Percentiles rank a stretch among this genome's conserved stretches.
These are phyloP conservation scores for Elymnias hypermnestra DNA, from an alignment of 1,140 invertebrate species.

Conservation along the genomic window DNA sequence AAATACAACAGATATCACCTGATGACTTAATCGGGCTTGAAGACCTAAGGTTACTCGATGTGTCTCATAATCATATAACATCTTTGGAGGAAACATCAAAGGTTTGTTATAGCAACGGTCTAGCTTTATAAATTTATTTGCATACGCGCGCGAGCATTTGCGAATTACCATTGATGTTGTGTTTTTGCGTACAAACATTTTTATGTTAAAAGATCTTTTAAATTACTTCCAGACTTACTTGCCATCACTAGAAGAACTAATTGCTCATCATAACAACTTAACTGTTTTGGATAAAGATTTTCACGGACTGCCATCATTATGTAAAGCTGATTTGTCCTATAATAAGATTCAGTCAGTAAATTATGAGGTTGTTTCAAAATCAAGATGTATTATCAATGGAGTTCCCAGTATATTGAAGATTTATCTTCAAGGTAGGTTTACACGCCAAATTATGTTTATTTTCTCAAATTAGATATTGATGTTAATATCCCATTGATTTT, in stretches of 20 bases:
- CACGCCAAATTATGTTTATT: background rate
- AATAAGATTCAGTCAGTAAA: slow-evolving; percentile 84
- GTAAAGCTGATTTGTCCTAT: slow-evolving; percentile 84
- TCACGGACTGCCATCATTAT: slow-evolving; percentile 85
- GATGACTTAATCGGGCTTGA: slow-evolving; percentile 86
- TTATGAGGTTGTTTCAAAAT: slow-evolving; percentile 85
- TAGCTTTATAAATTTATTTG: background rate
- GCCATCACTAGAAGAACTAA: slow-evolving; percentile 83
- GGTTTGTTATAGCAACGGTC: slow-evolving; percentile 71
- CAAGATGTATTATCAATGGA: slow-evolving; percentile 84
- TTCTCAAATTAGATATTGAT: background rate
- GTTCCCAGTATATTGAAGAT: slow-evolving; percentile 85
- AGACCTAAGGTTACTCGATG: slow-evolving; percentile 82
- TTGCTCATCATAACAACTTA: slow-evolving; percentile 84
- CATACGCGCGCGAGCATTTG: slow-evolving; percentile 28
- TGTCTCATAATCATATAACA: slow-evolving; percentile 85
- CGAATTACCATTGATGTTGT: slow-evolving; percentile 17
- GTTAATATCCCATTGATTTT: background rate
- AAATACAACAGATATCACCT: slow-evolving; percentile 81
- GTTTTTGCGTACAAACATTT: background rate
- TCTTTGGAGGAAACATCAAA: slow-evolving; percentile 87
- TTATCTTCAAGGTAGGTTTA: slow-evolving; percentile 83
- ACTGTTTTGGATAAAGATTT: slow-evolving; percentile 85
- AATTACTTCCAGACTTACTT: slow-evolving; percentile 82
- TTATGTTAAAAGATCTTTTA: slow-evolving; percentile 8